Evolutionary conservation across 2,888 invertebrate genomes (phyloP), one percentile per base, ranked within the genome.

Genomic region (Aethes cnicana): DNA sequence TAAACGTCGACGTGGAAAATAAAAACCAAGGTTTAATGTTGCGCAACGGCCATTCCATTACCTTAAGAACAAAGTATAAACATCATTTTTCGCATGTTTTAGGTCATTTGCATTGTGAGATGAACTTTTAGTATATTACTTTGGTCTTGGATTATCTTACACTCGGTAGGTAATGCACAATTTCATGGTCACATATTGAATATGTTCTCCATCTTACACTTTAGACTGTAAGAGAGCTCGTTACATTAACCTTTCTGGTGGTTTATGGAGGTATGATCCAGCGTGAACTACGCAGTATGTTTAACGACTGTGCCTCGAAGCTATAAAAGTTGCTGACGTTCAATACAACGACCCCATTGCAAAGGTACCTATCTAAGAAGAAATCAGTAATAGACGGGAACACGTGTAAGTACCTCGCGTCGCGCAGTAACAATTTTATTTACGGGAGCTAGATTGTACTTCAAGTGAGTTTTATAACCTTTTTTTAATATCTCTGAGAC

Each of bases 11-110:
- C 44, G 60, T 57, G 63, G 70, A 67, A 68, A 74, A 78, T 75
- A 78, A 74, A 54, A 72, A 61, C 62, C 69, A 77, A 74, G 77
- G 75, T 73, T 75, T 74, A 72, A 76, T 69, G 71, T 69, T 69
- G 64, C 69, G 64, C 67, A 66, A 67, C 64, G 58, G 61, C 58
- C 63, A 62, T 60, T 47, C 55, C 53, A 56, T 64, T 62, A 58
- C 62, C 61, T 64, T 68, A 46, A 52, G 44, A 52, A 52, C 44
- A 66, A 57, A 61, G 59, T 59, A 68, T 63, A 62, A n/a, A 62
- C 56, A 61, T 64, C 57, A 72, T 69, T 70, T 73, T 76, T 67
- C 64, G 63, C 63, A 64, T 64, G 56, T 53, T 66, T 66, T 64
- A 64, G 55, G 54, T 53, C 52, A 60, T 68, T 60, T 59, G 54